Percentiles rank a stretch among this genome's conserved stretches.
phyloP scores from a whole-genome alignment of 2,888 invertebrate species.

The Euphydryas editha region DNA sequence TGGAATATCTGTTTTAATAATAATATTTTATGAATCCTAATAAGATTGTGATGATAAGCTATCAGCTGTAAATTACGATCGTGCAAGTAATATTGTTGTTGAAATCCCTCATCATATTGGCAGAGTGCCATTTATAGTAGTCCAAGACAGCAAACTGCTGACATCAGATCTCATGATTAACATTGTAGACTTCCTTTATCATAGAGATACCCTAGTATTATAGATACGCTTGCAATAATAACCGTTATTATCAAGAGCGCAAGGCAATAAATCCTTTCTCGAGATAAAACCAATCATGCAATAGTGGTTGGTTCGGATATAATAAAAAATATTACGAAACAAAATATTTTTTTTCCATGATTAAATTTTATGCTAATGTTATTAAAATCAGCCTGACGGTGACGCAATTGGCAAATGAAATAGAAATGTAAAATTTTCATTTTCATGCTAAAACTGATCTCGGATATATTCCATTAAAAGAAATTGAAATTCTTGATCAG shows the following conservation, averaged over 20 bases:
- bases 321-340: constrained; percentile 1
- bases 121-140: constrained; percentile 26
- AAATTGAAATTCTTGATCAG: constrained; percentile 34
- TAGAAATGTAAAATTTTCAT: constrained; percentile 34
- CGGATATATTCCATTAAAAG: constrained; percentile 31
- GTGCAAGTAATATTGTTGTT: constrained; percentile 24
- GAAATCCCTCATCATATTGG: constrained; percentile 31
- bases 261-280: background rate
- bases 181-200: constrained; percentile 32
- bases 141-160: constrained; percentile 37
- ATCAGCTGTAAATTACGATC: constrained; percentile 24
- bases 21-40: constrained; percentile 2
- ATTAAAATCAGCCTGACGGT: constrained; percentile 27
- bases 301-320: background rate
- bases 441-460: constrained; percentile 34
- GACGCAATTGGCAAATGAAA: constrained; percentile 35
- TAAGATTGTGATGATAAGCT: constrained; percentile 13
- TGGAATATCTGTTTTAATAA: background rate
- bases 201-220: background rate
- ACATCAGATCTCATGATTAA: constrained; percentile 42
- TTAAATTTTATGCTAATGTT: constrained; percentile 34
- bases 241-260: background rate
- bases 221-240: constrained; percentile 10
- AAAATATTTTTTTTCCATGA: constrained; percentile 13
- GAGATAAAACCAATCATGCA: background rate